These are phyloP conservation scores for Telmatochromis brichardi DNA, from an alignment of 2,113 vertebrate genomes.

Conservation along the genomic window DNA sequence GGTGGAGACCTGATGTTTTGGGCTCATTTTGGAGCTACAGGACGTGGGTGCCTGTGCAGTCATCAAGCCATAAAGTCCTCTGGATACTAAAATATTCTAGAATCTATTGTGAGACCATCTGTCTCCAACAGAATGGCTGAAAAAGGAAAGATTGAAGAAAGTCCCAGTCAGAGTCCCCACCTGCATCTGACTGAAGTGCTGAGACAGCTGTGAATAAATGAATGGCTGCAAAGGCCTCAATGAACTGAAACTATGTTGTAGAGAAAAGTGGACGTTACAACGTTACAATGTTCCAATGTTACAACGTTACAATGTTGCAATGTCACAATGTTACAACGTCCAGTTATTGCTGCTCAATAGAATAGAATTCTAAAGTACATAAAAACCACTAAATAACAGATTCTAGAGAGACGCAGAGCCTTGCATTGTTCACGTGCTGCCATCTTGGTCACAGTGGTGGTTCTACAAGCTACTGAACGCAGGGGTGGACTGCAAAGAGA, in stretches of 20 bases:
- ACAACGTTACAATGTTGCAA: fast-evolving
- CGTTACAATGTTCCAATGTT: fast-evolving
- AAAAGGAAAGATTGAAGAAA: background rate
- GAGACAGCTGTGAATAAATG: background rate
- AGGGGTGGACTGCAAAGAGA: background rate
- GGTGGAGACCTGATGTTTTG: background rate
- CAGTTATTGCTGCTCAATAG: background rate
- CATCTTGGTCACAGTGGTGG: background rate
- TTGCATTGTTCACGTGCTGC: background rate
- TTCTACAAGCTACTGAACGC: background rate
- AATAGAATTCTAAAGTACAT: background rate
- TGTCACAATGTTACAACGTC: fast-evolving
- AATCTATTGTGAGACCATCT: background rate
- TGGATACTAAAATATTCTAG: background rate
- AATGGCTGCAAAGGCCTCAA: background rate
- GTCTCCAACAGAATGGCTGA: background rate
- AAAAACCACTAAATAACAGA: fast-evolving
- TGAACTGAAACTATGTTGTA: background rate
- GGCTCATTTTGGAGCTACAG: background rate
- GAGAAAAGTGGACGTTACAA: background rate
- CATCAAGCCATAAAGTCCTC: background rate
- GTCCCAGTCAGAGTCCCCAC: background rate
- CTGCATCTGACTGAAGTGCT: background rate
- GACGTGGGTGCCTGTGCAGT: background rate
- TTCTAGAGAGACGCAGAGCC: background rate